Evolutionary conservation across 1,140 invertebrate genomes (phyloP).

Genomic region (Papilio xuthus): DNA sequence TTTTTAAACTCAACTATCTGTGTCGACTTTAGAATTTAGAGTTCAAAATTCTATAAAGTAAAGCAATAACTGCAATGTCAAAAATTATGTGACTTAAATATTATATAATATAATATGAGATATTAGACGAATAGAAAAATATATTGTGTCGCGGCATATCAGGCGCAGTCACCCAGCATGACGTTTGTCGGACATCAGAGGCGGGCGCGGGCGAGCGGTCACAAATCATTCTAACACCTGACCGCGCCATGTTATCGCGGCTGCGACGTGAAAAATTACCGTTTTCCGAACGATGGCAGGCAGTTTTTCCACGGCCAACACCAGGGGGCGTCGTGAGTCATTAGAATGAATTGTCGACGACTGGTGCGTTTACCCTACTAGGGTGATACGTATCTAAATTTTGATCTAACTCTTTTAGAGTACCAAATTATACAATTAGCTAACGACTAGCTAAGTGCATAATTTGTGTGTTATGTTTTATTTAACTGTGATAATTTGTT

Average conservation of each 20-base stretch:
- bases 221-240: constrained; percentile 80
- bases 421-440: not conserved
- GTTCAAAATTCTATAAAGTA: not conserved
- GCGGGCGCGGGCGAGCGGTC: constrained; percentile 45
- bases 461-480: not conserved
- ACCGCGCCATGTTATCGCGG: constrained; percentile 68
- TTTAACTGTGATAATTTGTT: not conserved
- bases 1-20: too few species aligned
- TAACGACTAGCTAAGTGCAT: not conserved
- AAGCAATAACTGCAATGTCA: not conserved
- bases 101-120: not conserved
- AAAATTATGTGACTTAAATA: not conserved
- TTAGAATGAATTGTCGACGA: constrained; percentile 74
- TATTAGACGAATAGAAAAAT: not conserved
- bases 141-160: not conserved
- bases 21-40: too few species aligned
- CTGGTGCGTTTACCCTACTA: constrained; percentile 46
- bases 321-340: constrained; percentile 55
- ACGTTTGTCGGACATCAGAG: constrained; percentile 59
- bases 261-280: constrained; percentile 74
- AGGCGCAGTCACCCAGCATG: constrained; percentile 35
- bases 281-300: constrained; percentile 59
- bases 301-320: constrained; percentile 63
- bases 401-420: constrained; percentile 47
- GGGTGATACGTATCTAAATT: constrained; percentile 51